Conservation (phyloP, 2,113 vertebrate species). For the Calidris pygmaea region DNA sequence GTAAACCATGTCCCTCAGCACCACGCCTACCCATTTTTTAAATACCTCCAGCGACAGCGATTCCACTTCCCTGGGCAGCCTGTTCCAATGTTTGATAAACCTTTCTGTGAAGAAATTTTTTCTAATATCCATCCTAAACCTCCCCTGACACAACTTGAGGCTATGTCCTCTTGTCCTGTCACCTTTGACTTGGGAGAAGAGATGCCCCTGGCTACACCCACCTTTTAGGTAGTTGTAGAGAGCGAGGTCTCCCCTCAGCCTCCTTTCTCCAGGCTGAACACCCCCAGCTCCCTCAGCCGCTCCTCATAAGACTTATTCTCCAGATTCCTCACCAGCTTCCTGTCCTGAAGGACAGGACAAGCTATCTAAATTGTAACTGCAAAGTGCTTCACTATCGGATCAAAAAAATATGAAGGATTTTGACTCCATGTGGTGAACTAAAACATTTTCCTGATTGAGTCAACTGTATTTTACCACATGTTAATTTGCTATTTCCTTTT, state of each 20-base stretch:
- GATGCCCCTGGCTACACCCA: not conserved
- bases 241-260: not conserved
- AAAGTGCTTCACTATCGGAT: not conserved
- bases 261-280: not conserved
- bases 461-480: not conserved
- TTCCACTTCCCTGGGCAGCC: not conserved
- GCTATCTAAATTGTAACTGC: accelerated
- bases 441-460: not conserved
- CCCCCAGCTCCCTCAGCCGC: not conserved
- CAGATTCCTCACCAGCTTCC: not conserved
- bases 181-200: not conserved
- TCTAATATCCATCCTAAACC: not conserved
- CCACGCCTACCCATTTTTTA: not conserved
- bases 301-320: not conserved
- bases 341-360: not conserved
- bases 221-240: not conserved
- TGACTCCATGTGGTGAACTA: not conserved
- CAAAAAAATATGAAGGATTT: not conserved
- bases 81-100: not conserved
- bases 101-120: not conserved
- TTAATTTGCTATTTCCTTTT: not conserved
- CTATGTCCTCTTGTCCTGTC: not conserved
- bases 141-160: not conserved
- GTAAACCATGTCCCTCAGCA: not conserved
- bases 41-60: not conserved